Conservation (phyloP, 2,888 invertebrate genomes). For the Buathra laborator region DNA sequence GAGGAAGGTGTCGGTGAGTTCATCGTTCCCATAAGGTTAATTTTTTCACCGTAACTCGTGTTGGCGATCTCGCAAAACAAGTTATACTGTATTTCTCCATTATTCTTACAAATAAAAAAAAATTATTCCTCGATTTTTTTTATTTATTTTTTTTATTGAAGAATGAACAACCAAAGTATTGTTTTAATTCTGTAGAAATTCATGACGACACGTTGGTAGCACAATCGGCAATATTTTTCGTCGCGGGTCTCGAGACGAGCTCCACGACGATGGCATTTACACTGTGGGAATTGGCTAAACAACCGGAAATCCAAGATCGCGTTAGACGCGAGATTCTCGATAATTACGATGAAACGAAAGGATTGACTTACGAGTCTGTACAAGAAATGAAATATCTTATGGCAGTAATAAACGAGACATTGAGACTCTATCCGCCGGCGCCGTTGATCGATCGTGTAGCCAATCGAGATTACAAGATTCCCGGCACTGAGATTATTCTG, state of each 20-base stretch:
- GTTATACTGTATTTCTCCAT: too few species aligned
- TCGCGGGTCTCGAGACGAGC: slow-evolving; percentile 79
- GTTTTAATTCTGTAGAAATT: slow-evolving; percentile 71
- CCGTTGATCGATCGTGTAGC: slow-evolving; percentile 78
- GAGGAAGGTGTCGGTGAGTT: slow-evolving; percentile 74
- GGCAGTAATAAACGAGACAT: slow-evolving; percentile 78
- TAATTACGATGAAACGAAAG: slow-evolving; percentile 63
- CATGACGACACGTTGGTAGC: slow-evolving; percentile 77
- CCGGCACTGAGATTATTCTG: slow-evolving; percentile 76
- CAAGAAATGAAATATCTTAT: slow-evolving; percentile 78
- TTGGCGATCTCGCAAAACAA: too few species aligned
- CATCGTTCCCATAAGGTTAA: too few species aligned
- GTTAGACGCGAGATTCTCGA: slow-evolving; percentile 73
- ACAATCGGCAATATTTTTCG: slow-evolving; percentile 78
- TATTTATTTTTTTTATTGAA: slow-evolving; percentile 12
- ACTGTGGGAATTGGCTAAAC: slow-evolving; percentile 76
- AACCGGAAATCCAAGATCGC: slow-evolving; percentile 76
- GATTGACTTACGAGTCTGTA: slow-evolving; percentile 76
- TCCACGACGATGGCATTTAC: slow-evolving; percentile 75
- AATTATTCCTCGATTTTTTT: not conserved
- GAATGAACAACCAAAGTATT: not conserved
- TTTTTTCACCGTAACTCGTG: too few species aligned
- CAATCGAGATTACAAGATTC: slow-evolving; percentile 77
- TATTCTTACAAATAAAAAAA: not conserved
- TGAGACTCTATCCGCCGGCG: slow-evolving; percentile 79